phyloP scores from a whole-genome alignment of 2,888 invertebrate species.

The Heliconius cydno region DNA sequence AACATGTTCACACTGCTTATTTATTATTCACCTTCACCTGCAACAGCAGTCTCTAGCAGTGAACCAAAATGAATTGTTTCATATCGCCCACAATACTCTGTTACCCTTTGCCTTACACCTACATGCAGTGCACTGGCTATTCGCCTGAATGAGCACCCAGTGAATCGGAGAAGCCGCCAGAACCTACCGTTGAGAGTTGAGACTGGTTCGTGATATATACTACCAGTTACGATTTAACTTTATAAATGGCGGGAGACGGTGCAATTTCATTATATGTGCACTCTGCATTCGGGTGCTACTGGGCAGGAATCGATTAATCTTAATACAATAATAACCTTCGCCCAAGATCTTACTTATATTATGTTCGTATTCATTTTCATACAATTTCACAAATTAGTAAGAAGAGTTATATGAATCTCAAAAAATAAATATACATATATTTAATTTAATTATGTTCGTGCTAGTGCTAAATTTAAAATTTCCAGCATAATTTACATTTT shows the following conservation, averaged over 20 bases:
- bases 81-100: slow-evolving; percentile 56
- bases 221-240: slow-evolving; percentile 49
- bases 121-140: slow-evolving; percentile 57
- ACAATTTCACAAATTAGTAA: not conserved
- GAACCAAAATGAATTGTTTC: slow-evolving; percentile 58
- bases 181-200: slow-evolving; percentile 57
- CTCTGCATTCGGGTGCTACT: slow-evolving; percentile 45
- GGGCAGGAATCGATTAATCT: slow-evolving; percentile 36
- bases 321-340: slow-evolving; percentile 38
- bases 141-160: slow-evolving; percentile 69
- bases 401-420: not conserved
- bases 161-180: slow-evolving; percentile 69
- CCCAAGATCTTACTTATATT: slow-evolving; percentile 29
- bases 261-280: slow-evolving; percentile 48
- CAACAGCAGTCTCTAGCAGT: slow-evolving; percentile 50
- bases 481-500: no score
- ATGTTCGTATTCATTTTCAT: not conserved
- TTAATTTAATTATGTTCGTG: not conserved
- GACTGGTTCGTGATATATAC: slow-evolving; percentile 56
- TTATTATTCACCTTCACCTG: slow-evolving; percentile 38
- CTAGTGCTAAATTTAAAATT: no score
- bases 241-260: slow-evolving; percentile 53
- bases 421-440: not conserved
- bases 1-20: not conserved
- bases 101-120: slow-evolving; percentile 63